Base-by-base conservation (phyloP, 2,888 invertebrate species). In the Xanthostigma xanthostigma region DNA sequence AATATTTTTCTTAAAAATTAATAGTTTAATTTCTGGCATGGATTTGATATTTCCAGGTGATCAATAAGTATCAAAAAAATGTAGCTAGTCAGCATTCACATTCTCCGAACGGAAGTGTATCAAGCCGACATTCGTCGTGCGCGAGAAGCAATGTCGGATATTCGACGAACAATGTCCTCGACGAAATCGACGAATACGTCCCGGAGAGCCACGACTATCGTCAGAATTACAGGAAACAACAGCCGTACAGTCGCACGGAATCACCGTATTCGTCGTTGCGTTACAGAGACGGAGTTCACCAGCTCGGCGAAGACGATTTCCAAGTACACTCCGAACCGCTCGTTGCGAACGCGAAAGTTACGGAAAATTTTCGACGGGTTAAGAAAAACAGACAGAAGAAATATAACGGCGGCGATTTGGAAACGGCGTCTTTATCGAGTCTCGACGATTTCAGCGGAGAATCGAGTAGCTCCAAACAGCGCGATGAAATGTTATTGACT, bases 41-140 rank as follows among this genome's bases (percentile, higher is more conserved):
- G n/a, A n/a, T 44, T 11, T 45, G 38, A 45, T 48, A 49, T 52
- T 49, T 64, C 1, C 67, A 81, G 81, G 80, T 80, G 54, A 77
- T 81, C 56, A 78, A 76, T 59, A 73, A 73, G 53, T 78, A 74
- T 60, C 81, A 81, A 66, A 73, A 72, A 46, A 75, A 76, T 59
- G 27, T 27, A 27, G 6, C 27, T 27, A 67, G 67, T 53, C 70
- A 71, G 13, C 72, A 64, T 51, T 57, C 62, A 13, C 62, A 63
- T 8, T 62, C 61, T 9, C 55, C 60, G n/a, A 27, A 27, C 27
- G 59, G 58, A 14, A 64, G 65, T 50, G 55, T 58, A 12, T 62
- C 60, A 13, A 65, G 64, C 55, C 55, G 59, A 43, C 50, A 56
- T 53, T 65, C 59, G 53, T 62, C 64, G 44, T 60, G 60, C 36